These are phyloP conservation scores for Drosophila kambysellisi DNA, from an alignment of 2,888 invertebrate species.

Conservation along the genomic window DNA sequence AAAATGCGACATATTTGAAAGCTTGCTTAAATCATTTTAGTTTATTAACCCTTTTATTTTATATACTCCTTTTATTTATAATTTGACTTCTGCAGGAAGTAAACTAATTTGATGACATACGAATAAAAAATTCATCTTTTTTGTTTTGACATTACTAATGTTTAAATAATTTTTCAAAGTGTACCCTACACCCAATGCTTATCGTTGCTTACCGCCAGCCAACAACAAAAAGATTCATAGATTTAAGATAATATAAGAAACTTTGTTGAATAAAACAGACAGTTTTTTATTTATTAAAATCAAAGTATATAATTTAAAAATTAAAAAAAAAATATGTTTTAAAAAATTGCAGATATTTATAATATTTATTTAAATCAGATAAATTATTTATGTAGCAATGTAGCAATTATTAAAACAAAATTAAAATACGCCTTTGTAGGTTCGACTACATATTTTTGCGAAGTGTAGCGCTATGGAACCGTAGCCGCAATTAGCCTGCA, in stretches of 20 bases:
- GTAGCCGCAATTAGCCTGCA: conserved; percentile 65
- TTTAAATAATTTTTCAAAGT: background rate
- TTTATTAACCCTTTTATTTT: background rate
- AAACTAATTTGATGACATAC: background rate
- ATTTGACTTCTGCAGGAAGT: background rate
- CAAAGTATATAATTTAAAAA: background rate
- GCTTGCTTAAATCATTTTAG: background rate
- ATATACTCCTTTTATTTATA: background rate
- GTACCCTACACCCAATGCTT: background rate
- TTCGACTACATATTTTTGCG: background rate
- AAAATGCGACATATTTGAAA: background rate
- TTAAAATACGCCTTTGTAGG: no score
- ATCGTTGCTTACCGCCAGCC: no score
- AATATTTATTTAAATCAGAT: background rate
- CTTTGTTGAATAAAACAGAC: background rate
- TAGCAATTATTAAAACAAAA: no score
- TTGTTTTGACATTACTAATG: background rate
- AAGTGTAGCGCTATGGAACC: background rate
- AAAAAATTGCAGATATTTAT: background rate
- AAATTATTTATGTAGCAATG: background rate
- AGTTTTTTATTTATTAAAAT: background rate
- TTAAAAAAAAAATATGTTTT: background rate
- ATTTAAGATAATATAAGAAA: no score
- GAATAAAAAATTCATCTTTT: background rate
- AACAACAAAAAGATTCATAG: no score